phyloP scores from a whole-genome alignment of 2,888 invertebrate genomes.

The Epinotia demarniana region DNA sequence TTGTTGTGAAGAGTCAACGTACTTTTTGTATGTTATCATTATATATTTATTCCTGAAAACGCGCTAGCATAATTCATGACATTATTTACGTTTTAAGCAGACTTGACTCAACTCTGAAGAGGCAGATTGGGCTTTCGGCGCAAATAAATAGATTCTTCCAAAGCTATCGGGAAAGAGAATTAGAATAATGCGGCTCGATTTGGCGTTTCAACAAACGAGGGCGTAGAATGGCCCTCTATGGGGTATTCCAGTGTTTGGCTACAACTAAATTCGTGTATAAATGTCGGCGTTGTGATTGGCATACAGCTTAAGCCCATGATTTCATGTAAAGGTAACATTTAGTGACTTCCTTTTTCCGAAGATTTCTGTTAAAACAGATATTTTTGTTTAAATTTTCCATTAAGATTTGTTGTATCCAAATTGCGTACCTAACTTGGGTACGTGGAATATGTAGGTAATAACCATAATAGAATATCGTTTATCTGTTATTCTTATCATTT shows the following conservation, averaged over 20 bases:
- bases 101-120: conserved; percentile 56
- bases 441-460: background rate
- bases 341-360: background rate
- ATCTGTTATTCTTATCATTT: background rate
- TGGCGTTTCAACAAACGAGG: conserved; percentile 82
- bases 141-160: conserved; percentile 82
- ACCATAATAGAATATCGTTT: background rate
- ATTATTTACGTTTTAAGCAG: conserved; percentile 60
- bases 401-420: too few species aligned
- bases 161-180: conserved; percentile 82
- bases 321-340: conserved; percentile 7
- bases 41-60: background rate
- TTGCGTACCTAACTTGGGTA: too few species aligned
- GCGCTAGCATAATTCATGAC: conserved; percentile 28
- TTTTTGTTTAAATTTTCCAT: background rate
- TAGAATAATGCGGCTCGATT: conserved; percentile 84
- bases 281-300: conserved; percentile 73
- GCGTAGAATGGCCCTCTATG: conserved; percentile 78
- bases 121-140: conserved; percentile 70
- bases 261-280: conserved; percentile 77
- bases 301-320: conserved; percentile 13
- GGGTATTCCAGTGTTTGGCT: conserved; percentile 77
- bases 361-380: background rate
- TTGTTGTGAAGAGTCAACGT: background rate
- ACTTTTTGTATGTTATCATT: background rate